Percentiles rank a stretch among this genome's conserved stretches.
These are phyloP conservation scores for Anoplophora glabripennis DNA, from an alignment of 1,140 invertebrate species.

Conservation along the genomic window DNA sequence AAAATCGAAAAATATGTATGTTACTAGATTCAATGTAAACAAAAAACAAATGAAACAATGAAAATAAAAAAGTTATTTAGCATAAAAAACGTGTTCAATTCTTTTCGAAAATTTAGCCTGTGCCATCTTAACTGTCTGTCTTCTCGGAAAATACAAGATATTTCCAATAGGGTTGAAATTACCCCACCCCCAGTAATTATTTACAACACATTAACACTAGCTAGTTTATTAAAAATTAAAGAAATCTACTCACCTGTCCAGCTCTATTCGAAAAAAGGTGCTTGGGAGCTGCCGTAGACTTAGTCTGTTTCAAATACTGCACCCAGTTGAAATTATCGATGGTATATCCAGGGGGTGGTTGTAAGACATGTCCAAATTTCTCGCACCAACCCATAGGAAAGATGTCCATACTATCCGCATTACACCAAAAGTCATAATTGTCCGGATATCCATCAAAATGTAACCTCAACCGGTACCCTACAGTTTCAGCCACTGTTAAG, in stretches of 20 bases:
- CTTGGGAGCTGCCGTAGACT: constrained; percentile 74
- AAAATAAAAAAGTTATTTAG: too few species aligned
- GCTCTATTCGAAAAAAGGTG: constrained; percentile 67
- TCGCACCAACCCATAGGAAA: constrained; percentile 94
- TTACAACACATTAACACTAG: too few species aligned
- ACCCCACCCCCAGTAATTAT: too few species aligned
- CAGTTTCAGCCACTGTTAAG: constrained; percentile 78
- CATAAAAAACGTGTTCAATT: too few species aligned
- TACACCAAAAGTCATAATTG: constrained; percentile 91
- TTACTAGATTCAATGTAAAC: too few species aligned
- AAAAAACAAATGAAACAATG: too few species aligned
- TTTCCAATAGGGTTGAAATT: too few species aligned
- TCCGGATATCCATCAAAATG: constrained; percentile 92
- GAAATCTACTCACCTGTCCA: constrained; percentile 52
- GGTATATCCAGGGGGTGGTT: constrained; percentile 71
- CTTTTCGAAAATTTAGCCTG: too few species aligned
- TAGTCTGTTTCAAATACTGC: constrained; percentile 76
- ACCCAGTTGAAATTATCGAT: constrained; percentile 74
- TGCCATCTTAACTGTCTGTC: too few species aligned
- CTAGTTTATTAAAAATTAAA: too few species aligned
- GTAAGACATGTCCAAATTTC: constrained; percentile 69
- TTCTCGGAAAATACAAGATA: too few species aligned
- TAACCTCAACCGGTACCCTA: constrained; percentile 78
- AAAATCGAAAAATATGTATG: too few species aligned
- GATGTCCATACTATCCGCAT: constrained; percentile 85